These are phyloP conservation scores for Callorhinus ursinus DNA, from an alignment of 2,113 vertebrate species.

Conservation along the genomic window DNA sequence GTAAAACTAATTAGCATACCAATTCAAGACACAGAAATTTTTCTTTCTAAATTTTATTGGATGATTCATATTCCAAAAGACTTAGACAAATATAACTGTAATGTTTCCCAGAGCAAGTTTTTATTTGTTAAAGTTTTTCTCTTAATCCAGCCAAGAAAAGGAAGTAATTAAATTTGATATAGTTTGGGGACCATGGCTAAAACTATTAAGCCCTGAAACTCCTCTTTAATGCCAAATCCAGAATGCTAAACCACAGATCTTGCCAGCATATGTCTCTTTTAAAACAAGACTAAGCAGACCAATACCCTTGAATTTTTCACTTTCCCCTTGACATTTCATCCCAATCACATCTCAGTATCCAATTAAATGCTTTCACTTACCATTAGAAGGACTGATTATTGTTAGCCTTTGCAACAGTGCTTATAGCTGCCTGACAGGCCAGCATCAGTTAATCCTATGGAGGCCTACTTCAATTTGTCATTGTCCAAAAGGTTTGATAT, in stretches of 20 bases:
- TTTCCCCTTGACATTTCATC: constrained; percentile 65
- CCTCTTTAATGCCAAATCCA: constrained; percentile 62
- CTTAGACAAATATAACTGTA: constrained; percentile 36
- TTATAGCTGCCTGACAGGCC: constrained; percentile 45
- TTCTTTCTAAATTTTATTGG: constrained; percentile 1
- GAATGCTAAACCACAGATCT: constrained; percentile 58
- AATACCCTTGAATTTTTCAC: constrained; percentile 60
- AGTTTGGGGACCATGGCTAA: constrained; percentile 64
- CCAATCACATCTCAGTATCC: constrained; percentile 60
- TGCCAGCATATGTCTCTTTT: constrained; percentile 63
- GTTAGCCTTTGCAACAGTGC: not conserved
- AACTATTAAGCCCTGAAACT: constrained; percentile 63
- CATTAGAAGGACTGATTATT: constrained; percentile 57
- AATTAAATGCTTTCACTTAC: constrained; percentile 71
- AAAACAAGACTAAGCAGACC: constrained; percentile 61
- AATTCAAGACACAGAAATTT: constrained; percentile 54
- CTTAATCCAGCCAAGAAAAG: constrained; percentile 58
- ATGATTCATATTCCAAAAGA: constrained; percentile 1
- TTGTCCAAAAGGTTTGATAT: constrained; percentile 61
- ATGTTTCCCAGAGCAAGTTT: constrained; percentile 47
- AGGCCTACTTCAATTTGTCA: constrained; percentile 64
- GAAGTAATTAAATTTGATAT: constrained; percentile 65
- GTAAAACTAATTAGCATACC: constrained; percentile 15
- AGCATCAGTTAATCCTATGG: constrained; percentile 58
- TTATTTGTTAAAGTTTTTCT: constrained; percentile 65